phyloP scores from a whole-genome alignment of 2,797 vertebrate genomes.

The Ctenopoma kingsleyae region DNA sequence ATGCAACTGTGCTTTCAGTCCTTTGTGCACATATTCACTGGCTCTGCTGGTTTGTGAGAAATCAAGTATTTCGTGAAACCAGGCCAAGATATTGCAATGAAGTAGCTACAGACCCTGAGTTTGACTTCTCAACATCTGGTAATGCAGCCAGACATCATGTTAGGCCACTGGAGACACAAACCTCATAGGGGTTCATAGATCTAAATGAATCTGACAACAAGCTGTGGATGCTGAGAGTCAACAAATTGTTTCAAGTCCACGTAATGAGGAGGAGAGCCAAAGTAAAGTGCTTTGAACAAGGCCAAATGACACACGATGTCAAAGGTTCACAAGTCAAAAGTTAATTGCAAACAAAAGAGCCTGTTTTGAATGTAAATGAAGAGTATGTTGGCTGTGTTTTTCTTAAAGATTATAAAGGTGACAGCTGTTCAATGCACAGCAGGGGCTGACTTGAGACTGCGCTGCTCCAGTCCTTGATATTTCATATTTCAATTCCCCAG shows the following conservation, averaged over 20 bases:
- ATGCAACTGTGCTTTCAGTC: constrained; percentile 53
- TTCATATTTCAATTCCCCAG: constrained; percentile 23
- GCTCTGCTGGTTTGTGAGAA: constrained; percentile 49
- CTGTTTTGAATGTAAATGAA: constrained; percentile 58
- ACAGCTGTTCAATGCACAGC: constrained; percentile 37
- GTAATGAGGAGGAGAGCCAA: constrained; percentile 69
- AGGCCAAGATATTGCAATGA: constrained; percentile 62
- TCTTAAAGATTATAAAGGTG: constrained; percentile 60
- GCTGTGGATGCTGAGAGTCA: constrained; percentile 57
- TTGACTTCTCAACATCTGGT: constrained; percentile 72
- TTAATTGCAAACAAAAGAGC: constrained; percentile 65
- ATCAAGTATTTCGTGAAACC: constrained; percentile 60
- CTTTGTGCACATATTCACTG: constrained; percentile 42
- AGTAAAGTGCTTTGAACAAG: constrained; percentile 66
- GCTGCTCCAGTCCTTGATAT: constrained; percentile 1
- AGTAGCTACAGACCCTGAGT: constrained; percentile 53
- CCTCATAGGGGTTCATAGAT: constrained; percentile 55
- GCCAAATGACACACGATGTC: constrained; percentile 52
- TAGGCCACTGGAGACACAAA: constrained; percentile 53
- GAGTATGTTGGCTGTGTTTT: constrained; percentile 54
- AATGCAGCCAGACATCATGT: constrained; percentile 60
- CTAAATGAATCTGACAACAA: constrained; percentile 79
- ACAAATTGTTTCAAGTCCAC: constrained; percentile 67
- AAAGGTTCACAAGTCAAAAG: constrained; percentile 69
- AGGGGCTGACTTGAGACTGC: constrained; percentile 4